These are phyloP conservation scores for Pterocles gutturalis DNA, from an alignment of 2,113 vertebrate species.

Conservation along the genomic window DNA sequence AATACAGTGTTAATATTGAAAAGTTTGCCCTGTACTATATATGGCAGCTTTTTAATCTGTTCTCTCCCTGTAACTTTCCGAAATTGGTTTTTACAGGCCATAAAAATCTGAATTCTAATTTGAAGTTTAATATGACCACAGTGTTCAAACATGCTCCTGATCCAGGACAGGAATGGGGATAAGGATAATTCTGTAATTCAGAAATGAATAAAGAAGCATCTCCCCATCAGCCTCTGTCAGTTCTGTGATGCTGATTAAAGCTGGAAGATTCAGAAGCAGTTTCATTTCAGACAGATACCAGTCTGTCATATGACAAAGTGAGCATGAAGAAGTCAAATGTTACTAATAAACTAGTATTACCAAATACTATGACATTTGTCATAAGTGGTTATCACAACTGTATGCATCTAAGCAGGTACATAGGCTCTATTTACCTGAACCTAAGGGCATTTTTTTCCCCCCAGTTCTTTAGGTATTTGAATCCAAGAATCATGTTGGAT, in stretches of 20 bases:
- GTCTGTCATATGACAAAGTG: background rate
- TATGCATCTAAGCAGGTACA: background rate
- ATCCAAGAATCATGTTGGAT: background rate
- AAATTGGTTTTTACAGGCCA: background rate
- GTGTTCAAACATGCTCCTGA: background rate
- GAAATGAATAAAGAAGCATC: background rate
- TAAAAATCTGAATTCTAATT: background rate
- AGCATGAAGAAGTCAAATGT: background rate
- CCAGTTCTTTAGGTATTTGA: background rate
- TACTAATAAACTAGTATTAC: background rate
- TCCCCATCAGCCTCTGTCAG: background rate
- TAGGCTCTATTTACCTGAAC: background rate
- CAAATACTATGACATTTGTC: background rate
- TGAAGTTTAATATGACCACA: background rate
- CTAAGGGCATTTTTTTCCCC: background rate
- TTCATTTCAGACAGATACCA: background rate
- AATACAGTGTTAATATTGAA: background rate
- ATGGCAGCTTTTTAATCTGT: background rate
- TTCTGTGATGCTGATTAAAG: background rate
- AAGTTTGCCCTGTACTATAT: background rate
- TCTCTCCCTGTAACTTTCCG: background rate
- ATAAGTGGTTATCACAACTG: background rate
- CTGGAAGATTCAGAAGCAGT: background rate
- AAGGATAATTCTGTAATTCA: background rate
- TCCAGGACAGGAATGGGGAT: background rate